phyloP scores from a whole-genome alignment of 2,113 vertebrate species.

The Calidris pygmaea region DNA sequence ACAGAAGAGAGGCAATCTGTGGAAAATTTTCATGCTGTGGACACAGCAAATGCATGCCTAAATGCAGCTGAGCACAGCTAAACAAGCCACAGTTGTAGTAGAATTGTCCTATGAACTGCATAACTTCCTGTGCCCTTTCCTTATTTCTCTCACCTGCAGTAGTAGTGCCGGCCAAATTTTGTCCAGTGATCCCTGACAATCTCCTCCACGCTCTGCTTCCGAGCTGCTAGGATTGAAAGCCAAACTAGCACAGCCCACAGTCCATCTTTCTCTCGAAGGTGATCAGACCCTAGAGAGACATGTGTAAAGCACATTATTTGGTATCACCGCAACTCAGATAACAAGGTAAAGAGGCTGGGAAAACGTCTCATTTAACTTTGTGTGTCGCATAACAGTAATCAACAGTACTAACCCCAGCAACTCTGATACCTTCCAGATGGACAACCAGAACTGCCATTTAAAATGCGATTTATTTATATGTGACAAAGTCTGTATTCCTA shows the following conservation, averaged over 20 bases:
- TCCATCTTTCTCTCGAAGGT: conserved; percentile 96
- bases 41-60: not conserved
- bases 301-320: not conserved
- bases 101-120: not conserved
- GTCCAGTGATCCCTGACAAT: conserved; percentile 95
- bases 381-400: not conserved
- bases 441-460: not conserved
- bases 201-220: conserved; percentile 91
- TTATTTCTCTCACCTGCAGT: conserved; percentile 86
- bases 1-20: not conserved
- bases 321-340: not conserved
- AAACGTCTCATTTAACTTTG: not conserved
- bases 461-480: not conserved
- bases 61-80: not conserved
- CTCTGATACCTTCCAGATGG: accelerated
- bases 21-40: not conserved
- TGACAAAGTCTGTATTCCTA: not conserved
- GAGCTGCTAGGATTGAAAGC: conserved; percentile 91
- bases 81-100: not conserved
- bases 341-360: not conserved
- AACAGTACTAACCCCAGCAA: not conserved
- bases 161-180: conserved; percentile 94
- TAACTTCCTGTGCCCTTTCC: not conserved
- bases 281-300: conserved; percentile 87
- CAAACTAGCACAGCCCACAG: conserved; percentile 95